These are phyloP conservation scores for Ctenosaura bakeri DNA, from an alignment of 2,797 vertebrate species.

Conservation along the genomic window DNA sequence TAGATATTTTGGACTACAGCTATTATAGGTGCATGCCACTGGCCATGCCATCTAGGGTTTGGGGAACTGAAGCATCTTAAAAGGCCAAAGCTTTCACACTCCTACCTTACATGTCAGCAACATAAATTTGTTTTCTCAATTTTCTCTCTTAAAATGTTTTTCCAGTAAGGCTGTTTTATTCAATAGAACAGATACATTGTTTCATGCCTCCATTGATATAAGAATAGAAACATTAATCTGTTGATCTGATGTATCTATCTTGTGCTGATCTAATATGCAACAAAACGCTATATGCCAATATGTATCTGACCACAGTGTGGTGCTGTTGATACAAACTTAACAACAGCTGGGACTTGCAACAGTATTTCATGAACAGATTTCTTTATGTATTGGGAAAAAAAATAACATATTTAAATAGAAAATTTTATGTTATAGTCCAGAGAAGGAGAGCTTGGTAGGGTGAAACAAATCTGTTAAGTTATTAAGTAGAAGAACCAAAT, in stretches of 20 bases:
- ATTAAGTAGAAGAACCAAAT: not conserved
- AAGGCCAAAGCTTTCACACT: not conserved
- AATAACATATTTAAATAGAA: constrained; percentile 18
- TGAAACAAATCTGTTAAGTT: not conserved
- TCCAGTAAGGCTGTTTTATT: not conserved
- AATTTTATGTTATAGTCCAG: not conserved
- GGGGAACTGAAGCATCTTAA: not conserved
- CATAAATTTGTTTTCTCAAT: not conserved
- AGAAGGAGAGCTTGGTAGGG: not conserved
- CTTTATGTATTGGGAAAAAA: constrained; percentile 16
- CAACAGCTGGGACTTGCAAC: not conserved
- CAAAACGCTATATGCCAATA: not conserved
- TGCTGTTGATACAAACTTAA: constrained; percentile 37
- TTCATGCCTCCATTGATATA: not conserved
- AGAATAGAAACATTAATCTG: not conserved
- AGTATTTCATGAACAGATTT: not conserved
- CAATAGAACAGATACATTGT: not conserved
- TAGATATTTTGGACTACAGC: no score
- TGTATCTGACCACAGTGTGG: constrained; percentile 15
- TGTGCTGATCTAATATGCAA: no score
- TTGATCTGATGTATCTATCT: not conserved
- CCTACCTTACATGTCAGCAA: not conserved
- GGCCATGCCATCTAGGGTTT: no score
- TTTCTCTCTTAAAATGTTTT: not conserved
- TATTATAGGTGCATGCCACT: no score